Evolutionary conservation across 1,140 invertebrate genomes (phyloP).

Genomic region (Geopemphigus sp.): DNA sequence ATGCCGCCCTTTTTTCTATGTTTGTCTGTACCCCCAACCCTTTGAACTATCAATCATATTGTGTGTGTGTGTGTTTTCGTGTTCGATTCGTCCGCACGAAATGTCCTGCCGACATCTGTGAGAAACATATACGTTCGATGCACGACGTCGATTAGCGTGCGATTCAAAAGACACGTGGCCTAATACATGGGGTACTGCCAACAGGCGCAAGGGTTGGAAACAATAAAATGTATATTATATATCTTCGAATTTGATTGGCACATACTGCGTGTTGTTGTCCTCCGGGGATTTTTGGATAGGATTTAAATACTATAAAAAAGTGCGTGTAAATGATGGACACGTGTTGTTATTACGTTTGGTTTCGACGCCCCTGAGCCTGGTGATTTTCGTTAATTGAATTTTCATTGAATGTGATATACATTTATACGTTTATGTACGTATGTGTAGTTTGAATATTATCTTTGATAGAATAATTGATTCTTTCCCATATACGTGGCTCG

Average conservation of each 20-base stretch:
- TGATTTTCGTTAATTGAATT: constrained; percentile 18
- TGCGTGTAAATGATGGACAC: not conserved
- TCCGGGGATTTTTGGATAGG: not conserved
- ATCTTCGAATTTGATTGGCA: constrained; percentile 30
- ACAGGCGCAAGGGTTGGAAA: not conserved
- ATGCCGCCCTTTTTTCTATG: constrained; percentile 20
- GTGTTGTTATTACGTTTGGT: not conserved
- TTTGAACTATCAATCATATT: constrained; percentile 35
- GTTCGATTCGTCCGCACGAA: not conserved
- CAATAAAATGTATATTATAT: not conserved
- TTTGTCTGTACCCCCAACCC: constrained; percentile 21
- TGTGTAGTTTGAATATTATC: too few species aligned
- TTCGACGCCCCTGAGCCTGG: not conserved
- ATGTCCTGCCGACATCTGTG: constrained; percentile 34
- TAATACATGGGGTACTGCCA: not conserved
- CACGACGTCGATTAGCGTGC: constrained; percentile 21
- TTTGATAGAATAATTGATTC: too few species aligned
- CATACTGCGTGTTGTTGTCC: not conserved
- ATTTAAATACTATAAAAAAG: constrained; percentile 10
- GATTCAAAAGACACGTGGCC: constrained; percentile 30
- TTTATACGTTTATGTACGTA: too few species aligned
- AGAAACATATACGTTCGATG: constrained; percentile 24
- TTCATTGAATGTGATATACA: not conserved
- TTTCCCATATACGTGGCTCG: too few species aligned
- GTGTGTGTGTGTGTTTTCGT: too few species aligned